Conservation (phyloP, 2,797 vertebrate species). For the Sylvilagus floridanus region DNA sequence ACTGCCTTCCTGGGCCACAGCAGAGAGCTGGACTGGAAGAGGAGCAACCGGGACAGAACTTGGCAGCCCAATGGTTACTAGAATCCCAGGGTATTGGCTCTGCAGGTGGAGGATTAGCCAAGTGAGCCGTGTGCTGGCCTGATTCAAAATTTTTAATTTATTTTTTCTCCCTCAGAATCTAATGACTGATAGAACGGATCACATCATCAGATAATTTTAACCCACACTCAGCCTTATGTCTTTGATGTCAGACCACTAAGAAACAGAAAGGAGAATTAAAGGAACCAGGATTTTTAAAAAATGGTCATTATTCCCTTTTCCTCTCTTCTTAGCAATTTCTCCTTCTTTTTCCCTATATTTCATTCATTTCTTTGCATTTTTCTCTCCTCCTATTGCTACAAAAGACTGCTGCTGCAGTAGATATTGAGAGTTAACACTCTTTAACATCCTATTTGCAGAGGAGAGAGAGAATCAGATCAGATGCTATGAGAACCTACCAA, state of each 20-base stretch:
- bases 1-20: too few relatives aligned
- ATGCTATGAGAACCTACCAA: background rate
- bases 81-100: too few relatives aligned
- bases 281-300: background rate
- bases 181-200: background rate
- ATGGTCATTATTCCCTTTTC: background rate
- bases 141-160: slow-evolving; percentile 4
- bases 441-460: background rate
- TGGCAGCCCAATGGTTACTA: too few relatives aligned
- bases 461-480: background rate
- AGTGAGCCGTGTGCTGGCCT: too few relatives aligned
- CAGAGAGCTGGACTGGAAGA: too few relatives aligned
- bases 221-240: background rate
- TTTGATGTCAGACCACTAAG: background rate
- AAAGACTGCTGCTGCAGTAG: background rate
- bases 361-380: background rate
- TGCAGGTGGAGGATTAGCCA: too few relatives aligned
- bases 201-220: background rate
- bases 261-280: background rate
- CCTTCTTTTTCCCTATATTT: background rate
- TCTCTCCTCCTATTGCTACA: background rate
- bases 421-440: background rate
- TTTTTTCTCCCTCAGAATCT: background rate
- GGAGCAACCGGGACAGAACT: too few relatives aligned
- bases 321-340: background rate